phyloP scores from a whole-genome alignment of 1,140 invertebrate species.

The Papilio xuthus region DNA sequence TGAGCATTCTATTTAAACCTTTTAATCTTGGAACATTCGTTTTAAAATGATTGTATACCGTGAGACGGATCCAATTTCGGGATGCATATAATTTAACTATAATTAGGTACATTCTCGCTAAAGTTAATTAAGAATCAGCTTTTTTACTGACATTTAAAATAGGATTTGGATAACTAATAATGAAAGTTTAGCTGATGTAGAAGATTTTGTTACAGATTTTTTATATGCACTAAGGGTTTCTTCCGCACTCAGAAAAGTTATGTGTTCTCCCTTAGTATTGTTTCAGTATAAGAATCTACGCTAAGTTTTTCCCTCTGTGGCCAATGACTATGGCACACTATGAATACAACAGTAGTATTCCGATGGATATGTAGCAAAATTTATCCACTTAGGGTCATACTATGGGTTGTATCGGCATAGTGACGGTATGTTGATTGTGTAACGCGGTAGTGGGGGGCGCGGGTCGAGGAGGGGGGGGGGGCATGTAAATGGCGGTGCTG shows the following conservation, averaged over 20 bases:
- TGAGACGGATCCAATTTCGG: background rate
- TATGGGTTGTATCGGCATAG: slow-evolving; percentile 33
- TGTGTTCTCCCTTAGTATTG: background rate
- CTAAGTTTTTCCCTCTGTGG: background rate
- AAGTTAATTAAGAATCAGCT: background rate
- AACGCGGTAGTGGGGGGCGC: slow-evolving; percentile 65
- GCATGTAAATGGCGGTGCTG: slow-evolving; percentile 78
- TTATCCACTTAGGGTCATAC: background rate
- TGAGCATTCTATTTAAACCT: too few relatives aligned
- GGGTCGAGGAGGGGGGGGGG: slow-evolving; percentile 55
- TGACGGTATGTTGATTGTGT: slow-evolving; percentile 60
- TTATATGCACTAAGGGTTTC: too few relatives aligned
- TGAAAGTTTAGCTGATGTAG: too few relatives aligned
- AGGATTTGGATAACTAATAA: too few relatives aligned
- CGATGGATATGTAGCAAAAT: background rate
- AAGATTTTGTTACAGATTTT: too few relatives aligned
- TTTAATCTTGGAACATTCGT: background rate
- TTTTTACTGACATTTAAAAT: background rate
- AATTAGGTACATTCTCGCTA: background rate
- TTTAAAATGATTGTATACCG: slow-evolving; percentile 6
- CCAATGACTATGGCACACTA: background rate
- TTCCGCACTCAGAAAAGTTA: background rate
- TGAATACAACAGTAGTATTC: background rate
- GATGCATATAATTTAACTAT: background rate
- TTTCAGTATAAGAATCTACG: background rate